phyloP scores from a whole-genome alignment of 2,888 invertebrate genomes.

The Hesperia comma region DNA sequence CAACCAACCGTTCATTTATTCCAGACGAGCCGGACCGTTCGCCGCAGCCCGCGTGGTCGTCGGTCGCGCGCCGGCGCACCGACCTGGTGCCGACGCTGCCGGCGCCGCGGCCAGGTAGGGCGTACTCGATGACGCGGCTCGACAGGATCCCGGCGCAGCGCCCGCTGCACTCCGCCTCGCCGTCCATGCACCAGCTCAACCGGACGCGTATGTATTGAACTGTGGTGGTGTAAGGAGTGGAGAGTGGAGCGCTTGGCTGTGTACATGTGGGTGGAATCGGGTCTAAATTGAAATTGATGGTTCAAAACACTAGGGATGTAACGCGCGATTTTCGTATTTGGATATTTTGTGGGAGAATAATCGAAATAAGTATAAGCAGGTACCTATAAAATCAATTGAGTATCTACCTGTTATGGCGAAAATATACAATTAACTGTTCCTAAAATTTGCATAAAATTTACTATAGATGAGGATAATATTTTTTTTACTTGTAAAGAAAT shows the following conservation, averaged over 20 bases:
- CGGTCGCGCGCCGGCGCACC: constrained; percentile 93
- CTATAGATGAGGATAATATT: no score
- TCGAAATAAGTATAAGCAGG: no score
- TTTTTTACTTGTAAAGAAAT: no score
- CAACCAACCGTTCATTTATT: no score
- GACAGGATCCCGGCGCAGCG: constrained; percentile 80
- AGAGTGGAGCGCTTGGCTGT: constrained; percentile 23
- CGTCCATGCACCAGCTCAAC: constrained; percentile 70
- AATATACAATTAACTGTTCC: no score
- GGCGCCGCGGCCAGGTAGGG: constrained; percentile 87
- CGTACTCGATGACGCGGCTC: constrained; percentile 96
- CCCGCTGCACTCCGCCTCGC: constrained; percentile 60
- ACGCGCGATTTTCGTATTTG: no score
- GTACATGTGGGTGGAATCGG: constrained; percentile 5
- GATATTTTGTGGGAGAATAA: no score
- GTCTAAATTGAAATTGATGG: no score
- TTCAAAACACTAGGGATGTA: no score
- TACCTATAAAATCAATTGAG: no score
- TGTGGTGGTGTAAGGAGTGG: constrained; percentile 13
- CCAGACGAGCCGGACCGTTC: constrained; percentile 75
- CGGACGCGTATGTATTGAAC: constrained; percentile 64
- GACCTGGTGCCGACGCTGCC: constrained; percentile 96
- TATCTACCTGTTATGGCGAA: no score
- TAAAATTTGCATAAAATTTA: no score
- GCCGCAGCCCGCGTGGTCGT: constrained; percentile 85